Percentiles rank a stretch among this genome's conserved stretches.
phyloP scores from a whole-genome alignment of 2,113 vertebrate genomes.

The Dasyurus viverrinus region DNA sequence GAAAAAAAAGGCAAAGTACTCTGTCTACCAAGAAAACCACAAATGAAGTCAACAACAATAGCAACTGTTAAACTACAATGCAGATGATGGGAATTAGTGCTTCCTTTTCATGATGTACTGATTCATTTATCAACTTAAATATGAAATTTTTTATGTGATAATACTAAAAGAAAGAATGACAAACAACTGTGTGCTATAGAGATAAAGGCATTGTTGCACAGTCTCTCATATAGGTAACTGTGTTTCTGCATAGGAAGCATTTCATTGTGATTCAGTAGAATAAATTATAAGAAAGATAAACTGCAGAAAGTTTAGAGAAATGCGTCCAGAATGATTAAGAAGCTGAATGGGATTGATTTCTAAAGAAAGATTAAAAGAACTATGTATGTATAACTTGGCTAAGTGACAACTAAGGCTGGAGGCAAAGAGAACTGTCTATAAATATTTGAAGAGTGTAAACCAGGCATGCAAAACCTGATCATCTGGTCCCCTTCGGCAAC shows the following conservation, averaged over 20 bases:
- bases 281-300: constrained; percentile 60
- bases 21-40: not conserved
- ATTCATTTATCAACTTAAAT: constrained; percentile 57
- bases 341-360: constrained; percentile 71
- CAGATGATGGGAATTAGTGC: constrained; percentile 1
- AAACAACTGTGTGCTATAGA: constrained; percentile 35
- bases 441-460: constrained; percentile 80
- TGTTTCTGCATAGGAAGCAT: not conserved
- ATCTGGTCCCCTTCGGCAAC: constrained; percentile 62
- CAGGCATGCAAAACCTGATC: constrained; percentile 68
- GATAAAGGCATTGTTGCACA: constrained; percentile 27
- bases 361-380: constrained; percentile 77
- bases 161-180: constrained; percentile 39
- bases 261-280: constrained; percentile 48
- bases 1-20: not conserved
- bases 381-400: constrained; percentile 76
- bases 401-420: constrained; percentile 72
- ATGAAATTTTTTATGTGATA: constrained; percentile 36
- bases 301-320: constrained; percentile 59
- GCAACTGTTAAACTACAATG: constrained; percentile 33
- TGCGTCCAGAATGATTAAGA: constrained; percentile 63
- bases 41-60: not conserved
- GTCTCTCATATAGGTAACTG: not conserved
- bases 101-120: constrained; percentile 49
- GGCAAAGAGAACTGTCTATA: constrained; percentile 76